Evolutionary conservation across 2,113 vertebrate species (phyloP).

Genomic region (Neolamprologus fasciatus): DNA sequence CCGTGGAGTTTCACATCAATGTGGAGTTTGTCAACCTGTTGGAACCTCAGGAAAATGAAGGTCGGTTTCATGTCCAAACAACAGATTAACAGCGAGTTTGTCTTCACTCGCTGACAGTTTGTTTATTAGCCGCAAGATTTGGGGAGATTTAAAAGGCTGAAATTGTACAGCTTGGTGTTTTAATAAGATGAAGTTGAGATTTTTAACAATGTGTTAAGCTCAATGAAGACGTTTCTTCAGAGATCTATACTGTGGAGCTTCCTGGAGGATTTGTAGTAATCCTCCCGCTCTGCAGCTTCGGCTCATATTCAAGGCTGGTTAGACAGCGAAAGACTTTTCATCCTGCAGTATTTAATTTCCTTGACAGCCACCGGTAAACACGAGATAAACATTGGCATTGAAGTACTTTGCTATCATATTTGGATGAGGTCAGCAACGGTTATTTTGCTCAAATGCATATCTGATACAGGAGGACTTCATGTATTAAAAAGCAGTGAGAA

Average conservation of each 20-base stretch:
- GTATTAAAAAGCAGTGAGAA: neutral
- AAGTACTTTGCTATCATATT: neutral
- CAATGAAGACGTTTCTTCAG: neutral
- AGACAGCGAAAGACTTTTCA: neutral
- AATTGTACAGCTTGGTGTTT: neutral
- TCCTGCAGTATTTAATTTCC: constrained; percentile 28
- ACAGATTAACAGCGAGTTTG: neutral
- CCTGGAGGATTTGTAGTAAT: neutral
- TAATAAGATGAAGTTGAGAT: neutral
- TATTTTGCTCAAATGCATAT: neutral
- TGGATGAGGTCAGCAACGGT: neutral
- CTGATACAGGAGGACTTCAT: neutral
- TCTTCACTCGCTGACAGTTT: neutral
- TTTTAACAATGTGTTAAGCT: neutral
- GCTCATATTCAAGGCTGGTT: neutral
- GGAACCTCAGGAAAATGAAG: constrained; percentile 92
- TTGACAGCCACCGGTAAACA: constrained; percentile 34
- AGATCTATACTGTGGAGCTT: neutral
- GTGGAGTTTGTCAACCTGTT: constrained; percentile 89
- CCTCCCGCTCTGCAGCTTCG: neutral
- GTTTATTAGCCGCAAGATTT: neutral
- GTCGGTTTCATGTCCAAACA: constrained; percentile 51
- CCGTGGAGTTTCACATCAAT: constrained; percentile 92
- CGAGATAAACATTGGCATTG: constrained; percentile 4
- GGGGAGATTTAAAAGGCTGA: neutral